phyloP scores from a whole-genome alignment of 2,113 vertebrate genomes.

The Charina bottae region DNA sequence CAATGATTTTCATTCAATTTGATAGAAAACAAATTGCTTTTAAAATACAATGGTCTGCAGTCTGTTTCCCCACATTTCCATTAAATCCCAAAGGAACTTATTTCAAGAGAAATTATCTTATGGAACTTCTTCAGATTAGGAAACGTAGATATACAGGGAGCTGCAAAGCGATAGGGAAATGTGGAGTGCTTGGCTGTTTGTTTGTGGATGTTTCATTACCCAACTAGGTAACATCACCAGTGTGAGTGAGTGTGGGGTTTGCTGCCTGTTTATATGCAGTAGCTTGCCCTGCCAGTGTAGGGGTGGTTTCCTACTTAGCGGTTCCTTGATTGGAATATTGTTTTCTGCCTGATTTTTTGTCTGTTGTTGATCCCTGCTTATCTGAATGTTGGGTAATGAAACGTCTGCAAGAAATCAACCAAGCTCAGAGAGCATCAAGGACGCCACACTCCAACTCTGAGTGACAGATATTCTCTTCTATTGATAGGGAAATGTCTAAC shows the following conservation, averaged over 20 bases:
- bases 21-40: background rate
- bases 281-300: background rate
- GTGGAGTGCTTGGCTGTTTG: background rate
- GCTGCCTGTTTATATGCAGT: background rate
- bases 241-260: background rate
- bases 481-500: background rate
- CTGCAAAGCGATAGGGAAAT: background rate
- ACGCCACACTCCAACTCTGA: background rate
- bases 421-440: background rate
- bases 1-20: background rate
- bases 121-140: background rate
- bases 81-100: background rate
- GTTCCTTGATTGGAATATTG: background rate
- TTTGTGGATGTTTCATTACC: background rate
- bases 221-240: background rate
- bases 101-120: background rate
- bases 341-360: background rate
- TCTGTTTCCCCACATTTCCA: background rate
- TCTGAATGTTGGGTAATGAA: background rate
- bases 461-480: background rate
- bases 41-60: background rate
- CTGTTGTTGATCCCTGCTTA: background rate
- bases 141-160: background rate
- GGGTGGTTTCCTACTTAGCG: background rate
- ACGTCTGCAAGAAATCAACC: background rate